A percentile compares a stretch with the other conserved stretches of the same genome.
phyloP scores from a whole-genome alignment of 2,113 vertebrate species.

The Gambusia affinis region DNA sequence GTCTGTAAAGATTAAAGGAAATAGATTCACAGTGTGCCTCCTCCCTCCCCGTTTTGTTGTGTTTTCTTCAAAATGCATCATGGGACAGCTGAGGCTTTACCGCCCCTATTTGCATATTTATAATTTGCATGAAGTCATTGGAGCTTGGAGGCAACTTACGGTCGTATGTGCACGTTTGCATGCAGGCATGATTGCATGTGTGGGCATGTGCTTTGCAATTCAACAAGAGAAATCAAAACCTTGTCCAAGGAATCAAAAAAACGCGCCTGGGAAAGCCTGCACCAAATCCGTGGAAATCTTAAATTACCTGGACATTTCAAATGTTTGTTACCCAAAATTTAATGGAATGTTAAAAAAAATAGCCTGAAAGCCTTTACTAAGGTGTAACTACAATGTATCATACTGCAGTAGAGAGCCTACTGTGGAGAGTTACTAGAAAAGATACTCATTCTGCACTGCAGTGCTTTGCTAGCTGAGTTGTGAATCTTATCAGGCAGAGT shows the following conservation, averaged over 20 bases:
- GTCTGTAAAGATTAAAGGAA: constrained; percentile 63
- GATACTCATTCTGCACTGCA: constrained; percentile 62
- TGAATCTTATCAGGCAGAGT: constrained; percentile 70
- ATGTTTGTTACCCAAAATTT: constrained; percentile 11
- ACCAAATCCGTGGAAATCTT: constrained; percentile 30
- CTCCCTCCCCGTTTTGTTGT: constrained; percentile 37
- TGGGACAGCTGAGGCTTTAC: constrained; percentile 54
- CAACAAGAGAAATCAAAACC: constrained; percentile 60
- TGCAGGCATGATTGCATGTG: constrained; percentile 29
- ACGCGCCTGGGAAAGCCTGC: constrained; percentile 19
- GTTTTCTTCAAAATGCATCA: constrained; percentile 60
- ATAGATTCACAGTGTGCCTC: constrained; percentile 49
- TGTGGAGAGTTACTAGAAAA: constrained; percentile 54
- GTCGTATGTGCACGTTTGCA: constrained; percentile 53
- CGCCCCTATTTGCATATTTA: constrained; percentile 60
- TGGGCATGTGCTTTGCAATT: constrained; percentile 43
- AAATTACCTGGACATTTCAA: constrained; percentile 8
- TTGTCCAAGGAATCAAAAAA: constrained; percentile 36
- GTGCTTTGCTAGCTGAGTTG: constrained; percentile 58
- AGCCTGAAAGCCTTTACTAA: constrained; percentile 19
- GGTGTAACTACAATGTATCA: constrained; percentile 28
- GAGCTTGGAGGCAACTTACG: constrained; percentile 62
- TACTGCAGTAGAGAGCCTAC: constrained; percentile 38
- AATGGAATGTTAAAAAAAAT: constrained; percentile 38
- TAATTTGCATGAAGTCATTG: constrained; percentile 73